A percentile compares a stretch with the other conserved stretches of the same genome.
phyloP scores from a whole-genome alignment of 1,140 invertebrate genomes.

The Lycorma delicatula region DNA sequence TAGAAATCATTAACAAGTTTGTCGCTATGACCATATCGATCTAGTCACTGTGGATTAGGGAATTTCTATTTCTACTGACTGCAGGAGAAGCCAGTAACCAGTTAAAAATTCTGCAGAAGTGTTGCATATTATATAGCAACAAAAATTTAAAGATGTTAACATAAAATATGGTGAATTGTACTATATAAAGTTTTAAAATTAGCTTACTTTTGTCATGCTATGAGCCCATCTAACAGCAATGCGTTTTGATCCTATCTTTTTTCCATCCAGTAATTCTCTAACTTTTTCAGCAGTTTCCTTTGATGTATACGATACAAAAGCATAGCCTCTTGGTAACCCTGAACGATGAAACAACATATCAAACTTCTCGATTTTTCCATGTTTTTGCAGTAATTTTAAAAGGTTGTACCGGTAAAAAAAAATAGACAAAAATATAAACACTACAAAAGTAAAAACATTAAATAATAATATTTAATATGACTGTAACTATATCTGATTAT shows the following conservation, averaged over 20 bases:
- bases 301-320: constrained; percentile 77
- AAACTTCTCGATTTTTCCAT: constrained; percentile 86
- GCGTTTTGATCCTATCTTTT: constrained; percentile 59
- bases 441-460: too few relatives aligned
- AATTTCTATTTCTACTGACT: too few relatives aligned
- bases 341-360: constrained; percentile 87
- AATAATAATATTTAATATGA: too few relatives aligned
- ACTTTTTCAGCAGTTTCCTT: constrained; percentile 55
- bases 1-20: too few relatives aligned
- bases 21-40: too few relatives aligned
- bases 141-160: constrained; percentile 13
- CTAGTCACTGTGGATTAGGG: too few relatives aligned
- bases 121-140: too few relatives aligned
- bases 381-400: constrained; percentile 87
- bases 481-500: too few relatives aligned
- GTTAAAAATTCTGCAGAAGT: too few relatives aligned
- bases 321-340: constrained; percentile 84
- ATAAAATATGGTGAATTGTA: too few relatives aligned
- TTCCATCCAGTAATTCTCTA: constrained; percentile 62
- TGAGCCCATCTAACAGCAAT: constrained; percentile 77
- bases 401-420: constrained; percentile 76
- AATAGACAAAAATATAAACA: constrained; percentile 28
- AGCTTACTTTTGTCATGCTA: constrained; percentile 54
- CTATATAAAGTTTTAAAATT: background rate
- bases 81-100: too few relatives aligned